Conservation (phyloP, 2,888 invertebrate species). For the Lepidocyrtoides sp. region DNA sequence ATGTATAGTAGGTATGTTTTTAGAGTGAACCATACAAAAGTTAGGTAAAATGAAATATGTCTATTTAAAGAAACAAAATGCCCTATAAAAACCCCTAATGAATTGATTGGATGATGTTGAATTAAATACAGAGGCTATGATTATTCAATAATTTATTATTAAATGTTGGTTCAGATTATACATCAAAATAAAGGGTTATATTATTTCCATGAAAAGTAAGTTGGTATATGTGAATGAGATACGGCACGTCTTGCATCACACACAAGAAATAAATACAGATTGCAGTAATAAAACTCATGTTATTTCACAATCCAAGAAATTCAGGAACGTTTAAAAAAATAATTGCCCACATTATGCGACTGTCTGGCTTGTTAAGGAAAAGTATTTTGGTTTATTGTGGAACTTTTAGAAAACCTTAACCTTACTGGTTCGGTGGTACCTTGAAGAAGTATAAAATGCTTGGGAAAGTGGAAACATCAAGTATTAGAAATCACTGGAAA, state of each 20-base stretch:
- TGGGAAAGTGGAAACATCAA: neutral
- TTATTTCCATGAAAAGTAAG: neutral
- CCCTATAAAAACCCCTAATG: constrained; percentile 35
- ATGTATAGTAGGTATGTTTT: no score
- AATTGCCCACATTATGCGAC: no score
- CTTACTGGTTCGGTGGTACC: no score
- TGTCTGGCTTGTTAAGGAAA: constrained; percentile 57
- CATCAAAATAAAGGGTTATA: constrained; percentile 47
- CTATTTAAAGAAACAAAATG: neutral
- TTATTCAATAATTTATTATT: constrained; percentile 58
- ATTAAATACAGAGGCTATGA: constrained; percentile 75
- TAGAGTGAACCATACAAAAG: no score
- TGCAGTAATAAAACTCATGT: constrained; percentile 38
- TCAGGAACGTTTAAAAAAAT: neutral
- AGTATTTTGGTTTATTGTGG: constrained; percentile 3
- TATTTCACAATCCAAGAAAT: constrained; percentile 65
- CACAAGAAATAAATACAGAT: neutral
- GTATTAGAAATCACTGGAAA: neutral
- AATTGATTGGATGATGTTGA: constrained; percentile 67
- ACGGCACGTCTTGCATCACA: constrained; percentile 15
- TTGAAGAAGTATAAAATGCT: no score
- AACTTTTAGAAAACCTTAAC: no score
- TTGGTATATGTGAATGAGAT: neutral
- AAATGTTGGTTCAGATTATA: neutral
- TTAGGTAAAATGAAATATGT: no score